These are phyloP conservation scores for Cosmorhoe ocellata DNA, from an alignment of 2,888 invertebrate species.

Conservation along the genomic window DNA sequence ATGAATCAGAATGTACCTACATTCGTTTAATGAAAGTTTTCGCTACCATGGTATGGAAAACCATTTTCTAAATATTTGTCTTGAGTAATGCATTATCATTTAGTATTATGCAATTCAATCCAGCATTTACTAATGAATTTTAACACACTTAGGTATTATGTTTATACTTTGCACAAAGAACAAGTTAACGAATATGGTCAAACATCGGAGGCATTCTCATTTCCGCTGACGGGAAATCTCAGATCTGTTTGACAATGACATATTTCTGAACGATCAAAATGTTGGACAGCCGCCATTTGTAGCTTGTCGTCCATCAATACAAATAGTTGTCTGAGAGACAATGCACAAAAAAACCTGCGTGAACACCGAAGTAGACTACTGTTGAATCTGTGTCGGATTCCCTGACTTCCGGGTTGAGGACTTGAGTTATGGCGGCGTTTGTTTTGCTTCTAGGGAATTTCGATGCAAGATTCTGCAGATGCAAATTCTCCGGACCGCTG, in stretches of 20 bases:
- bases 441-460: conserved; percentile 31
- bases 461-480: conserved; percentile 21
- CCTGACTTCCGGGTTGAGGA: conserved; percentile 44
- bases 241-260: conserved; percentile 17
- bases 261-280: conserved; percentile 24
- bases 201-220: not conserved
- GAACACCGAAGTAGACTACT: conserved; percentile 15
- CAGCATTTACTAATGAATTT: too few relatives aligned
- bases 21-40: too few relatives aligned
- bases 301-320: conserved; percentile 44
- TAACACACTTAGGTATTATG: too few relatives aligned
- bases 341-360: conserved; percentile 46
- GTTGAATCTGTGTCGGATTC: conserved; percentile 36
- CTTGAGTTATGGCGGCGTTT: conserved; percentile 27
- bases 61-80: too few relatives aligned
- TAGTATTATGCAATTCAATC: too few relatives aligned
- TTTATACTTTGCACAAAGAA: too few relatives aligned
- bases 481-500: conserved; percentile 12
- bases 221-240: not conserved
- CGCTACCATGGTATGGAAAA: too few relatives aligned
- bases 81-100: too few relatives aligned
- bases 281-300: conserved; percentile 53
- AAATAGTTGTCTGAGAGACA: conserved; percentile 45
- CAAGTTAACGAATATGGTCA: too few relatives aligned
- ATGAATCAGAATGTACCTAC: too few relatives aligned